Evolutionary conservation across 2,797 vertebrate genomes (phyloP), one percentile per base, ranked within the genome.

Genomic region (Lepilemur septentrionalis): DNA sequence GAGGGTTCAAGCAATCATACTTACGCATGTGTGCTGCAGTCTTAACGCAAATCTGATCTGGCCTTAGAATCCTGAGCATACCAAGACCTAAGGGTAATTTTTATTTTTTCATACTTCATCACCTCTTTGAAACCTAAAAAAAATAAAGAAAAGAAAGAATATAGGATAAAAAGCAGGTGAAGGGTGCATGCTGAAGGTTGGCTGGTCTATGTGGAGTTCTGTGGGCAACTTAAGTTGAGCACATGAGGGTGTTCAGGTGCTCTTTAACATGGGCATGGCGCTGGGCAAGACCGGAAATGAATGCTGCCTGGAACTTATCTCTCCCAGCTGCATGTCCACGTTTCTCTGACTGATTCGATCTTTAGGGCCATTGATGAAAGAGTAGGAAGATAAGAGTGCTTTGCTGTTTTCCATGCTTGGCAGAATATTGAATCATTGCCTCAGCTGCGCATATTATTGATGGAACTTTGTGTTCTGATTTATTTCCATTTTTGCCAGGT

Each of bases 1-100:
- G 93, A 92, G 14, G 13, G 35, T 92, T 94, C 86, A 94, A 91
- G 59, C 84, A 93, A 86, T 50, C 46, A 72, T 87, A 95, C 81
- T 95, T 63, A 72, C 65, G 38, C 43, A 38, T 28, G 18, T 35
- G 79, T 75, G 76, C 72, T 46, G 22, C 32, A 70, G 9, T 93
- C 85, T 96, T 55, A 82, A 69, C 7, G 5, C 76, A 88, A 88
- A 75, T 88, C 81, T 93, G n/a, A 94, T 75, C 75, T 79, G 35
- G 38, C 12, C 65, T 28, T 72, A 76, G 30, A 91, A 92, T 93
- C 92, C 57, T 89, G 55, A 94, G 23, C 78, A 82, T 75, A 55
- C 13, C 43, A 82, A 88, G 17, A 88, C 72, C 22, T 55, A 75
- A 18, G 18, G 25, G 28, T 94, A 91, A 41, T 75, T 48, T 69